phyloP scores from a whole-genome alignment of 1,140 invertebrate genomes.

The Heterodera schachtii region DNA sequence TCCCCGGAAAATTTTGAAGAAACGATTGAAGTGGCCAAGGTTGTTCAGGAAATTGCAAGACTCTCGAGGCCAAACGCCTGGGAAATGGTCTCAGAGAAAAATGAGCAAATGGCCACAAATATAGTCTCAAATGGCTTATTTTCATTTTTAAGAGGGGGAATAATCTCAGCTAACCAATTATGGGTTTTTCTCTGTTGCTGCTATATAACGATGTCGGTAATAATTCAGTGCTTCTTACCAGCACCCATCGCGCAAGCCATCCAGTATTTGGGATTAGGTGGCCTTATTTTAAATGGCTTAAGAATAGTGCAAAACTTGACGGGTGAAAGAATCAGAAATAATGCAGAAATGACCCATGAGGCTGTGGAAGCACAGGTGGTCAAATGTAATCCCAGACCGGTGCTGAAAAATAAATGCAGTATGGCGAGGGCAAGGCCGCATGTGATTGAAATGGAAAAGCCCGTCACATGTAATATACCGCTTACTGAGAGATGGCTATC shows the following conservation, averaged over 20 bases:
- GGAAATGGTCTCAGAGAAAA: neutral
- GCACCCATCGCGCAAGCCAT: neutral
- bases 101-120: constrained; percentile 9
- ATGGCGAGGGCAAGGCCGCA: too few species aligned
- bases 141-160: too few species aligned
- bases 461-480: too few species aligned
- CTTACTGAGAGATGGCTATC: constrained; percentile 2
- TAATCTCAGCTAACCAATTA: too few species aligned
- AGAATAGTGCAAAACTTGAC: neutral
- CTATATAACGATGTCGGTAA: neutral
- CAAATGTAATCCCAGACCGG: too few species aligned
- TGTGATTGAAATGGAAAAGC: neutral
- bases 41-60: neutral
- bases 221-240: neutral
- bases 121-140: constrained; percentile 12
- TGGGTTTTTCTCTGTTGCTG: too few species aligned
- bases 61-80: neutral
- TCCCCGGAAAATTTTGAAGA: constrained; percentile 17
- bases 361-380: too few species aligned
- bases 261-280: neutral
- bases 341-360: neutral
- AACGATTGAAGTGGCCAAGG: neutral
- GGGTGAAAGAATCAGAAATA: too few species aligned
- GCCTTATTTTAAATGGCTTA: neutral
- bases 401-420: too few species aligned